Conservation (phyloP, 2,888 invertebrate species). For the Rotaria magnacalcarata region DNA sequence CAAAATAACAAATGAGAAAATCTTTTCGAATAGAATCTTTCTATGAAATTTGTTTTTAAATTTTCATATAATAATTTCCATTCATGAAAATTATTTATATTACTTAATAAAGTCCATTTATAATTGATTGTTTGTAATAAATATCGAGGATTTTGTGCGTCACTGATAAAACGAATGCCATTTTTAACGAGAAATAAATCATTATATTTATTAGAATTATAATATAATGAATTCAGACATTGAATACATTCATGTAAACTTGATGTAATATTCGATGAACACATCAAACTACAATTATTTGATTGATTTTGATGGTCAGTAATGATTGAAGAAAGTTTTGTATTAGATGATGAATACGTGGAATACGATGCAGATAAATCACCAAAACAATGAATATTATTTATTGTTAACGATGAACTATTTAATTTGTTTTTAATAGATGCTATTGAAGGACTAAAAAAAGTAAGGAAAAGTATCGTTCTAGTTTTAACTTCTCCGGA, state of each 20-base stretch:
- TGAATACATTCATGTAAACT: neutral
- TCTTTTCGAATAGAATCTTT: neutral
- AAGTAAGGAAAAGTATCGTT: no score
- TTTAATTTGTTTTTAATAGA: neutral
- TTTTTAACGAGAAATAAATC: constrained; percentile 6
- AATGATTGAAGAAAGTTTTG: neutral
- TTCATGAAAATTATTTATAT: neutral
- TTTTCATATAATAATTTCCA: neutral
- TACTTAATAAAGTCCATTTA: neutral
- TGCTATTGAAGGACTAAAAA: neutral
- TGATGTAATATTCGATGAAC: neutral
- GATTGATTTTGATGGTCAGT: neutral
- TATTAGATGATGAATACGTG: no score
- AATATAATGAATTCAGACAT: neutral
- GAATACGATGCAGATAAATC: neutral
- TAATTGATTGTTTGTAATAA: neutral
- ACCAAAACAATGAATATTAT: constrained; percentile 20
- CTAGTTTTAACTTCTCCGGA: no score
- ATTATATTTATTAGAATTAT: neutral
- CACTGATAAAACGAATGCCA: neutral
- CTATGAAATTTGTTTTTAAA: neutral
- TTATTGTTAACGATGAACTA: neutral
- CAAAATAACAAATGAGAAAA: neutral
- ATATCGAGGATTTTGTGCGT: neutral
- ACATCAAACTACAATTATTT: neutral